Percentiles rank a stretch among this genome's conserved stretches.
Conservation (phyloP, 1,140 invertebrate species). For the Platyscapa corneri region DNA sequence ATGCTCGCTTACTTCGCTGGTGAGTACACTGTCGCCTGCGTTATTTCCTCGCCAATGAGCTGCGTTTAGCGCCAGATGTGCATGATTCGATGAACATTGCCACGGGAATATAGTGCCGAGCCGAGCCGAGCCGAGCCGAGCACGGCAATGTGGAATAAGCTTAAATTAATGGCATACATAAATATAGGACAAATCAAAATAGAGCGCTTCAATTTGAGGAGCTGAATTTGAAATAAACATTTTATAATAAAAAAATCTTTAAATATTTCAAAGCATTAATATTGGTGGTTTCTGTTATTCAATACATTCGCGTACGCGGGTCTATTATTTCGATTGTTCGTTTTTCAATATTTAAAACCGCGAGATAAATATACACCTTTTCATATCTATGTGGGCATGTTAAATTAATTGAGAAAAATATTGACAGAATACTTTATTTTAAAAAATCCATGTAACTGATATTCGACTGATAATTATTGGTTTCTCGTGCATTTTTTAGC, state of each 20-base stretch:
- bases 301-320: background rate
- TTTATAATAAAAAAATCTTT: background rate
- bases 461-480: background rate
- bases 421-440: background rate
- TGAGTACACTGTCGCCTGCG: slow-evolving; percentile 75
- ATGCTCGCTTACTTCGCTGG: slow-evolving; percentile 96
- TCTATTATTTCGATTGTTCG: background rate
- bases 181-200: background rate
- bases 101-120: background rate
- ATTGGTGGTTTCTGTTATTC: background rate
- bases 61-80: background rate
- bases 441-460: background rate
- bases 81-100: background rate
- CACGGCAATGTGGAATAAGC: no score
- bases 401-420: background rate
- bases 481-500: background rate
- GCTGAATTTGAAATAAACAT: background rate
- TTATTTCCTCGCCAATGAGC: background rate
- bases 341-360: background rate
- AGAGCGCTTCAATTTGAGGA: background rate
- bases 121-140: no score
- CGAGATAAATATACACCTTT: background rate
- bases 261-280: background rate
- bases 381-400: background rate
- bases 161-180: background rate